A percentile compares a stretch with the other conserved stretches of the same genome.
Conservation (phyloP, 1,140 invertebrate genomes). For the Dryas iulia region DNA sequence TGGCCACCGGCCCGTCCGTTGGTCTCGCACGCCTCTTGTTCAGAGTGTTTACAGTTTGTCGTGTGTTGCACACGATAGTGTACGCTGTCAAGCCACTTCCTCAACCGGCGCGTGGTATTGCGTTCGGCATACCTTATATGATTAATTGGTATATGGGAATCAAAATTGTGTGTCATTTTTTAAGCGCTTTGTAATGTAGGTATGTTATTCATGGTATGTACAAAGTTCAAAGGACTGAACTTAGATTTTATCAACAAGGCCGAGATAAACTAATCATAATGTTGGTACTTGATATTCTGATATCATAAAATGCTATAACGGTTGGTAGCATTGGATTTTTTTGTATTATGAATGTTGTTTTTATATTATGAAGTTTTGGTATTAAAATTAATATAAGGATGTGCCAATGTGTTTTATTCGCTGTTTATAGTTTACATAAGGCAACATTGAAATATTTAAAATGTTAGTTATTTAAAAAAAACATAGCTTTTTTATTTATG, state of each 20-base stretch:
- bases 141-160: slow-evolving; percentile 62
- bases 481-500: no score
- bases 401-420: background rate
- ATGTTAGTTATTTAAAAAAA: no score
- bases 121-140: slow-evolving; percentile 45
- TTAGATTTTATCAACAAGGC: background rate
- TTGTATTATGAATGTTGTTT: no score
- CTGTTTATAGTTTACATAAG: no score
- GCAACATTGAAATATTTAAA: no score
- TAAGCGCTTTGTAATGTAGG: slow-evolving; percentile 42
- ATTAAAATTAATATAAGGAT: background rate
- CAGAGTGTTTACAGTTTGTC: slow-evolving; percentile 80
- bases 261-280: background rate
- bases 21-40: slow-evolving; percentile 81
- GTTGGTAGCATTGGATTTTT: no score
- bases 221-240: background rate
- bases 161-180: slow-evolving; percentile 48
- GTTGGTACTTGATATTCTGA: background rate
- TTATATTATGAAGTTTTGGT: no score
- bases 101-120: slow-evolving; percentile 54
- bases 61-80: slow-evolving; percentile 84
- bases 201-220: background rate
- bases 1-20: slow-evolving; percentile 81
- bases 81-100: slow-evolving; percentile 79
- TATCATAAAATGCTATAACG: no score